phyloP scores from a whole-genome alignment of 1,140 invertebrate species.

The Apis mellifera region Amel_HAv3.1 CM009938.2:12071501-12072000 shows the following conservation, averaged over 20 bases:
- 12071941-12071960: no score
- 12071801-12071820: background rate
- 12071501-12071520: background rate
- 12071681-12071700: constrained; percentile 6
- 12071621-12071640: constrained; percentile 69
- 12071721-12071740: constrained; percentile 16
- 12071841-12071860: no score
- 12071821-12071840: no score
- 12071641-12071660: constrained; percentile 79
- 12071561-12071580: constrained; percentile 70
- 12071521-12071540: constrained; percentile 67
- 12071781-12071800: constrained; percentile 58
- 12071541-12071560: constrained; percentile 77
- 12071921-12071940: no score
- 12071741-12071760: constrained; percentile 48
- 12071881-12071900: no score
- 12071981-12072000: no score
- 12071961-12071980: no score
- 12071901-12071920: no score
- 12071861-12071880: no score
- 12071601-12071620: constrained; percentile 73
- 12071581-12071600: constrained; percentile 80
- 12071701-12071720: constrained; percentile 47
- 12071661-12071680: constrained; percentile 80
- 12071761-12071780: constrained; percentile 60